Base-by-base conservation (phyloP, 2,888 invertebrate genomes). In the Diarsia rubi region DNA sequence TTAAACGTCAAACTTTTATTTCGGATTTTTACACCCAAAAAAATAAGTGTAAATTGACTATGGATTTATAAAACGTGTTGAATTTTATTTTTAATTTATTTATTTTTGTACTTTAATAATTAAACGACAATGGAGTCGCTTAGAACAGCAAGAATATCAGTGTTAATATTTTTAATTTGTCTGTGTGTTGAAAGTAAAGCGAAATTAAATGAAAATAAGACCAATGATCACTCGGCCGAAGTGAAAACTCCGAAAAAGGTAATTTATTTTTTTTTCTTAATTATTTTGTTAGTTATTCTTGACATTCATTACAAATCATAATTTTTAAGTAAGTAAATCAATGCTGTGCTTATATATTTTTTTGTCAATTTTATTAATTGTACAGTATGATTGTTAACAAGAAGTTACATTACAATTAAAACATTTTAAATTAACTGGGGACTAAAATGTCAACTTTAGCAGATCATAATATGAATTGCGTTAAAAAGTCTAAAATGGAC, bases 231-330 rank as follows among this genome's bases (percentile, higher is more conserved):
- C 73, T 89, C 90, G 0, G 88, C 85, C 5, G 92, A 92, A 88
- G 84, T 91, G 31, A 92, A 90, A 85, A 76, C 80, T 57, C 79
- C 86, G 8, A 90, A 84, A 63, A 93, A 91, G 91, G 92, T 91
- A 89, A 73, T 12, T 1, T 45, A 52, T 60, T 69, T 8, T 31
- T 0, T 14, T 19, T 63, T 21, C 14, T 42, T 24, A 42, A 16
- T 19, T 57, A 52, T 57, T 44, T 52, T 52, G 16, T n/a, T n/a
- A 3, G 9, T 9, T n/a, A n/a, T 52, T 52, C 3, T n/a, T 52
- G 49, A 52, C 9, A n/a, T 52, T 21, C 11, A 44, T 12, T 12
- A 24, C 3, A 9, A 52, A 52, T n/a, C n/a, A n/a, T 52, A 3
- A n/a, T n/a, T 14, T 54, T n/a, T 19, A 47, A 45, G 44, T 19